Conservation (phyloP, 2,113 vertebrate genomes). For the Cyanistes caeruleus region DNA sequence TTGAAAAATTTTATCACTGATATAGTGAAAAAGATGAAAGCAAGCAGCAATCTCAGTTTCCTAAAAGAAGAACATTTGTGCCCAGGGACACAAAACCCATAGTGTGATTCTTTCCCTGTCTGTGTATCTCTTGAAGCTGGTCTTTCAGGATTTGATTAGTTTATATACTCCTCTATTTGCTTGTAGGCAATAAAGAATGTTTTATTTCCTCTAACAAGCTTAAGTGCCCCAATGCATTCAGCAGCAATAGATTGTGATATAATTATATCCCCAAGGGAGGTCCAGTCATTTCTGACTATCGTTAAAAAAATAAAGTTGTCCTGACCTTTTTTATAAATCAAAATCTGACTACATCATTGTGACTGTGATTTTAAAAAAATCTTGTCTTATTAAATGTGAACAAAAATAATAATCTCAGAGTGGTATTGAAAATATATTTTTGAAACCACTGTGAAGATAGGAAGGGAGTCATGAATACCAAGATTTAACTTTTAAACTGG, state of each 20-base stretch:
- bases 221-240: neutral
- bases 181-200: neutral
- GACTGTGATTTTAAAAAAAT: fast-evolving
- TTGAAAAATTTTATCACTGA: neutral
- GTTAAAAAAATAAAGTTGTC: neutral
- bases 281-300: neutral
- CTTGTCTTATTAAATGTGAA: neutral
- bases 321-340: neutral
- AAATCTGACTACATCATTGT: neutral
- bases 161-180: neutral
- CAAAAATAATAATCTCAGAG: neutral
- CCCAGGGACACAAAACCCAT: neutral
- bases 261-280: neutral
- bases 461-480: fast-evolving
- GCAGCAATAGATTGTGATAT: neutral
- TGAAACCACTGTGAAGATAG: neutral
- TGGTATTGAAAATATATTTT: neutral
- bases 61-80: neutral
- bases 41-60: neutral
- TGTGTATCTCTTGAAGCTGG: neutral
- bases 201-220: neutral
- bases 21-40: neutral
- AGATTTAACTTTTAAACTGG: neutral
- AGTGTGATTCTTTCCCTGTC: neutral
- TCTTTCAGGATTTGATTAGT: neutral